Base-by-base conservation (phyloP, 35 echinoderm and acorn worm genomes). In the Amphiura filiformis region DNA sequence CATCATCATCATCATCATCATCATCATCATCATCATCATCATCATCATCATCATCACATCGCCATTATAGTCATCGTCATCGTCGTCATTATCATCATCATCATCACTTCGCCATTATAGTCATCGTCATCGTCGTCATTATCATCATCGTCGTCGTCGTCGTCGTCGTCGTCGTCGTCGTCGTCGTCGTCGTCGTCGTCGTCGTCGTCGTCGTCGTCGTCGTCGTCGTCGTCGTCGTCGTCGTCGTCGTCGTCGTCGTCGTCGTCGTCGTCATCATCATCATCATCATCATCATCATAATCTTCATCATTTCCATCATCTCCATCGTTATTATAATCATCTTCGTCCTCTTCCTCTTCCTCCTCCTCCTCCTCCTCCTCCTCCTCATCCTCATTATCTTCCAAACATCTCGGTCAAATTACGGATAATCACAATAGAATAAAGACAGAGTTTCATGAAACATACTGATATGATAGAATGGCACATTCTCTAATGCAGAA, bases 401-500 rank as follows among this genome's bases (percentile, higher is more conserved):
- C n/a, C n/a, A n/a, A n/a, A n/a, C n/a, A n/a, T n/a, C n/a, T n/a
- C n/a, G n/a, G n/a, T n/a, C n/a, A n/a, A n/a, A n/a, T n/a, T n/a
- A n/a, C n/a, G n/a, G n/a, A n/a, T n/a, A n/a, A n/a, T n/a, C n/a
- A n/a, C n/a, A n/a, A n/a, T n/a, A n/a, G n/a, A n/a, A n/a, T n/a
- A n/a, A n/a, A n/a, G n/a, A n/a, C n/a, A n/a, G n/a, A n/a, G n/a
- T n/a, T n/a, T n/a, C n/a, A n/a, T n/a, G n/a, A n/a, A n/a, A 86
- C 90, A 92, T 56, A 96, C 94, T 38, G 65, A 37, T 96, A 96
- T 31, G 86, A 82, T 49, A 44, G 36, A 11, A 86, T 56, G 23
- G 87, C 91, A 75, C 94, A 96, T 17, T 65, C 32, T 26, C 32
- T 39, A 18, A 96, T 92, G 70, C 94, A 96, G 32, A 49, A 38